A percentile compares a stretch with the other conserved stretches of the same genome.
These are phyloP conservation scores for Sula dactylatra DNA, from an alignment of 2,113 vertebrate species.

Conservation along the genomic window DNA sequence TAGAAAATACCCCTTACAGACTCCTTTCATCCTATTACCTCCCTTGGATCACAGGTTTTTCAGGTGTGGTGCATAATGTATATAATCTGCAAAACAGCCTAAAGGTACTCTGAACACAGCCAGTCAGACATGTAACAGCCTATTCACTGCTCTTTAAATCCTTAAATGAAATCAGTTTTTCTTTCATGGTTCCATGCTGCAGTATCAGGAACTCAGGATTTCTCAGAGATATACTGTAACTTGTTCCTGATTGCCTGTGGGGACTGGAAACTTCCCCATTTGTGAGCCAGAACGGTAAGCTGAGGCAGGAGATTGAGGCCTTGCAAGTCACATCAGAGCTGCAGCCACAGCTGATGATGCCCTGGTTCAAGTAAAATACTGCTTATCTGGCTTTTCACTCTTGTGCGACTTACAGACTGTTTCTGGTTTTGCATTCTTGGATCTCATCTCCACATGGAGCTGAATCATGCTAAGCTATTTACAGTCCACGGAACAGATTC, in stretches of 20 bases:
- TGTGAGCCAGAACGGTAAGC: not conserved
- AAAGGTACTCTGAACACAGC: not conserved
- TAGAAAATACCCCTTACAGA: not conserved
- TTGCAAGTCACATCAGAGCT: not conserved
- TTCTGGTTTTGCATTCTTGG: not conserved
- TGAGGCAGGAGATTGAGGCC: not conserved
- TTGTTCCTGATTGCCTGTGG: fast-evolving
- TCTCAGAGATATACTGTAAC: not conserved
- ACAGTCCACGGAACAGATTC: not conserved
- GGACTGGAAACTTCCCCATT: not conserved
- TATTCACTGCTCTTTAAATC: not conserved
- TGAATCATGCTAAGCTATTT: not conserved
- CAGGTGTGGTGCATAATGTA: not conserved
- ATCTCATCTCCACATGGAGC: not conserved
- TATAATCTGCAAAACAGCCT: not conserved
- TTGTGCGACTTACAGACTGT: not conserved
- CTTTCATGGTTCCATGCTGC: not conserved
- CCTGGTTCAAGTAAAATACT: not conserved
- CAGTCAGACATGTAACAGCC: not conserved
- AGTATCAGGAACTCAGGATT: not conserved
- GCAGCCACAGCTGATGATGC: not conserved
- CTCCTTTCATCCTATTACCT: not conserved
- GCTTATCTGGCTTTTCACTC: not conserved
- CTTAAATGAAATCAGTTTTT: not conserved
- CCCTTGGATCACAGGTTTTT: not conserved